Evolutionary conservation across 2,797 vertebrate genomes (phyloP), one percentile per base, ranked within the genome.

Genomic region (Diplodus sargus): DNA sequence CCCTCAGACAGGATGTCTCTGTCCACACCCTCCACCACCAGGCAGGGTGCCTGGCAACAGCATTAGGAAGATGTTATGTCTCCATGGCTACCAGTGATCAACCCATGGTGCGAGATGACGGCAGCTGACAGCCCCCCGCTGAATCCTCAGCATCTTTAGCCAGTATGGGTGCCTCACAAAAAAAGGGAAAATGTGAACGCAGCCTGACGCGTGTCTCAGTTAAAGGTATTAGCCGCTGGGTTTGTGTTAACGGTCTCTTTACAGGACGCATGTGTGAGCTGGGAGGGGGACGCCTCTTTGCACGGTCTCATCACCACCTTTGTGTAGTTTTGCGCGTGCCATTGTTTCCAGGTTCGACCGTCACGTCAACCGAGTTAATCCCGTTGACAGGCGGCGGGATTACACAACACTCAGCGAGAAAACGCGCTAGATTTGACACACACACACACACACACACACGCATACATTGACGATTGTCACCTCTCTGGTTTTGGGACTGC

Each of bases 11-110:
- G n/a, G 42, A 22, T 54, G 14, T 39, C 9, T 39, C 10, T 34
- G 4, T 76, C 70, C 78, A 79, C 79, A 76, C 59, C 74, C 82
- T 81, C 57, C 49, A 66, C 65, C 65, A 75, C 62, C 3, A 72
- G 49, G 18, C 14, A 83, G 42, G 48, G 60, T 70, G 87, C 74
- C 65, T 87, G 47, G 87, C 78, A 85, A 88, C 86, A 86, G 79
- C 57, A 71, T 30, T 8, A 49, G 59, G 68, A 87, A 78, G 86
- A 92, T 89, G 89, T 65, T 81, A 67, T 34, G 79, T 93, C 67
- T 76, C 91, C 87, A 91, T 90, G 84, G 91, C 58, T 92, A 94
- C 92, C 67, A 43, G 60, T 42, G 72, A 89, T 90, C 81, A 70
- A 48, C 75, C 39, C 48, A 64, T 79, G 70, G 76, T 78, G 75